Evolutionary conservation across 2,888 invertebrate species (phyloP).

Genomic region (Agrotis ipsilon): DNA sequence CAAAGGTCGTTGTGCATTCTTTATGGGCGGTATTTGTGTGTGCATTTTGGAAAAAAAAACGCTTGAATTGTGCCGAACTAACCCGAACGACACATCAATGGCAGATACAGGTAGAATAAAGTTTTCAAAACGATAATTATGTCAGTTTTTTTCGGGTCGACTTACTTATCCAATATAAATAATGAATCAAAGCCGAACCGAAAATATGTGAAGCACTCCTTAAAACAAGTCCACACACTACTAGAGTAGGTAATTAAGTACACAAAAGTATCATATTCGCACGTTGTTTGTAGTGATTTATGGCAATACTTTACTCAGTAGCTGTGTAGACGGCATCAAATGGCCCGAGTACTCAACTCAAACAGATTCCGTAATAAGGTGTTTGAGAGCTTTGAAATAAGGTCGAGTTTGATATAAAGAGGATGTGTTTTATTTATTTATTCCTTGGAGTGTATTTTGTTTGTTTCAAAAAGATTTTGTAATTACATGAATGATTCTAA

Average conservation of each 20-base stretch:
- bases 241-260: slow-evolving; percentile 34
- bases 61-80: no score
- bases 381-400: slow-evolving; percentile 29
- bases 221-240: background rate
- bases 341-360: slow-evolving; percentile 36
- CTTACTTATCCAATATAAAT: no score
- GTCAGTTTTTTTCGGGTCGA: no score
- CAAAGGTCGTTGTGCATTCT: no score
- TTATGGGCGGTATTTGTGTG: no score
- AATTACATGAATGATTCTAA: no score
- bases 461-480: background rate
- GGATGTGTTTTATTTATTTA: slow-evolving; percentile 36
- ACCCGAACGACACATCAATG: no score
- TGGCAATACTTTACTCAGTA: slow-evolving; percentile 28
- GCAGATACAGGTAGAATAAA: no score
- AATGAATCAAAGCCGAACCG: background rate
- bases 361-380: slow-evolving; percentile 55
- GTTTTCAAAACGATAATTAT: no score
- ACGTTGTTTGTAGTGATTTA: slow-evolving; percentile 41
- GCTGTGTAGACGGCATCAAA: slow-evolving; percentile 33
- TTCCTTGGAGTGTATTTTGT: background rate
- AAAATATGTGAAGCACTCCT: background rate
- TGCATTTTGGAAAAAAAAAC: no score
- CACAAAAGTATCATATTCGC: slow-evolving; percentile 51
- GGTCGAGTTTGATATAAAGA: slow-evolving; percentile 18